phyloP scores from a whole-genome alignment of 2,113 vertebrate genomes.

The Trichechus manatus region DNA sequence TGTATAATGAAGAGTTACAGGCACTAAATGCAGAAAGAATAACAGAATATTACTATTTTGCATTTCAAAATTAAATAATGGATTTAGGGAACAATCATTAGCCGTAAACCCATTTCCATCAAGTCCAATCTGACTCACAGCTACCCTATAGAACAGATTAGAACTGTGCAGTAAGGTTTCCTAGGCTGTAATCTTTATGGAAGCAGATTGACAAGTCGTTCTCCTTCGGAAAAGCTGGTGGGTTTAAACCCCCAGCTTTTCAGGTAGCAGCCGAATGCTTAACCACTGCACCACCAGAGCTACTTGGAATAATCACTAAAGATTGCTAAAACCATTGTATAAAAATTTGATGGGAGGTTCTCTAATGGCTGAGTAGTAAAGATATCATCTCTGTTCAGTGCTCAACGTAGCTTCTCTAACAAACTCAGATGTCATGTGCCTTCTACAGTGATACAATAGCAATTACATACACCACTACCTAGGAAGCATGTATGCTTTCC shows the following conservation, averaged over 20 bases:
- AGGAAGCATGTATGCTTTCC: neutral
- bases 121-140: too few relatives aligned
- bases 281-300: too few relatives aligned
- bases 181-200: too few relatives aligned
- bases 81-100: neutral
- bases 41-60: neutral
- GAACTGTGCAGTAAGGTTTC: too few relatives aligned
- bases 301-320: neutral
- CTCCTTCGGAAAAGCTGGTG: too few relatives aligned
- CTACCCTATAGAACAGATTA: too few relatives aligned
- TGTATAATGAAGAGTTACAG: neutral
- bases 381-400: neutral
- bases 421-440: neutral
- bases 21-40: neutral
- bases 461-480: neutral
- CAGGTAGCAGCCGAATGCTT: too few relatives aligned
- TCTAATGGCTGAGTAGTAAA: neutral
- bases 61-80: neutral
- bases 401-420: neutral
- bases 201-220: too few relatives aligned
- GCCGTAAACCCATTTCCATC: too few relatives aligned
- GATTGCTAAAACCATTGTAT: neutral
- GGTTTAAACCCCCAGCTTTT: too few relatives aligned
- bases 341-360: neutral
- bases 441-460: neutral